Evolutionary conservation across 35 echinoderm and acorn worm species (phyloP), one percentile per base, ranked within the genome.

Genomic region (Ophioderma brevispina): DNA sequence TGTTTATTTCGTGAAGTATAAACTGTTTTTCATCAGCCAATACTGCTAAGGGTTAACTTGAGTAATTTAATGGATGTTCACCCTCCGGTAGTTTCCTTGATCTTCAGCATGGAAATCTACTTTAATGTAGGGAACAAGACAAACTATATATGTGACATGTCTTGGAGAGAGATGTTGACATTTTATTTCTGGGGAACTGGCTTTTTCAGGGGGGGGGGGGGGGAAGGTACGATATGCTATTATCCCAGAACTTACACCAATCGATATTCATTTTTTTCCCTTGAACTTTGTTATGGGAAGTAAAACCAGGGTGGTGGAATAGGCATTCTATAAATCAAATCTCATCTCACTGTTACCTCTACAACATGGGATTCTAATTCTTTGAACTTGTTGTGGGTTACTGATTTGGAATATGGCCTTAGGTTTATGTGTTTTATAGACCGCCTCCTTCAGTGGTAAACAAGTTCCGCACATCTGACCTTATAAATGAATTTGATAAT

Each of bases 401-500:
- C 59, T 15, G 59, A 70, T 25, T 18, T 70, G 4, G 1, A 70
- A 25, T 70, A 8, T 70, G 59, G 59, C 5, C 59, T 70, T 30
- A 8, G 59, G 28, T 70, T 70, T 70, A 70, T 80, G 13, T 38
- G 78, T 80, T 80, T 80, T 80, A 80, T 40, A 36, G 78, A 36
- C 78, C 38, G 3, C 78, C 78, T 21, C 78, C 78, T 31, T 80
- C 78, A 21, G 17, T 21, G 5, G 78, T 80, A 18, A 80, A 80
- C 38, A 80, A 80, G 13, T 80, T 33, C 13, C 33, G 38, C 17
- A 80, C 28, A 37, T 37, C 78, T 34, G 78, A 80, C 6, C 36
- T 80, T 35, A 15, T 80, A 6, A 18, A 37, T 80, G 78, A 80
- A 80, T 80, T 80, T 80, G 78, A 80, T 25, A 40, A 80, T 15